Conservation (phyloP, 2,797 vertebrate genomes). For the Poeciliopsis presidionis region DNA sequence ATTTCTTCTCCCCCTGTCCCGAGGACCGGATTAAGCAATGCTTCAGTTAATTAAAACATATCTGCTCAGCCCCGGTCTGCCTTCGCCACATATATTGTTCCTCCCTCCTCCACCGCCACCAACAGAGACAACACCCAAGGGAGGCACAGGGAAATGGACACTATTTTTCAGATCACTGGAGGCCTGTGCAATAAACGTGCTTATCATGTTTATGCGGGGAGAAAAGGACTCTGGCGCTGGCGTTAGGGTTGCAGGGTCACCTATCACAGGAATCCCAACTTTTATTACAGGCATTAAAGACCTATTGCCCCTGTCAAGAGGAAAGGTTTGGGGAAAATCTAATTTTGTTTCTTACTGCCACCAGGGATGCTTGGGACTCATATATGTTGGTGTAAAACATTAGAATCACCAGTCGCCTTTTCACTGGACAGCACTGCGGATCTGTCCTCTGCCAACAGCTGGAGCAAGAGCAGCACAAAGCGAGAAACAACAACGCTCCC, state of each 20-base stretch:
- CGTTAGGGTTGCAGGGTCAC: constrained; percentile 42
- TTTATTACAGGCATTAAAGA: constrained; percentile 39
- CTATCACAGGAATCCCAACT: constrained; percentile 24
- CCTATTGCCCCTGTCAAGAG: constrained; percentile 18
- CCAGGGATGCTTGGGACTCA: constrained; percentile 13
- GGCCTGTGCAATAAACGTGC: constrained; percentile 53
- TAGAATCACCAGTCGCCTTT: background rate
- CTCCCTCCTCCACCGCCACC: constrained; percentile 25
- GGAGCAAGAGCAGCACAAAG: background rate
- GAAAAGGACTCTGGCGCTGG: constrained; percentile 38
- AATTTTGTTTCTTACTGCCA: constrained; percentile 36
- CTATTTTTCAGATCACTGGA: constrained; percentile 42
- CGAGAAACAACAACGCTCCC: background rate
- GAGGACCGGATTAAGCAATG: constrained; percentile 61
- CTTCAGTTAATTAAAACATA: constrained; percentile 72
- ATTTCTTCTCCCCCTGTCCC: constrained; percentile 51
- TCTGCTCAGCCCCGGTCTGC: constrained; percentile 38
- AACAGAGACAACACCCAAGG: constrained; percentile 46
- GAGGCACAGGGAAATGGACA: constrained; percentile 50
- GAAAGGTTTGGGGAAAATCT: constrained; percentile 21
- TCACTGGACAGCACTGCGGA: background rate
- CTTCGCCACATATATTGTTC: constrained; percentile 54
- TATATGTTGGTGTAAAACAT: constrained; percentile 14
- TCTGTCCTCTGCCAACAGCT: background rate
- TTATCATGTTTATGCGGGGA: constrained; percentile 48